These are phyloP conservation scores for Sus cebifrons DNA, from an alignment of 2,797 vertebrate genomes.

Conservation along the genomic window DNA sequence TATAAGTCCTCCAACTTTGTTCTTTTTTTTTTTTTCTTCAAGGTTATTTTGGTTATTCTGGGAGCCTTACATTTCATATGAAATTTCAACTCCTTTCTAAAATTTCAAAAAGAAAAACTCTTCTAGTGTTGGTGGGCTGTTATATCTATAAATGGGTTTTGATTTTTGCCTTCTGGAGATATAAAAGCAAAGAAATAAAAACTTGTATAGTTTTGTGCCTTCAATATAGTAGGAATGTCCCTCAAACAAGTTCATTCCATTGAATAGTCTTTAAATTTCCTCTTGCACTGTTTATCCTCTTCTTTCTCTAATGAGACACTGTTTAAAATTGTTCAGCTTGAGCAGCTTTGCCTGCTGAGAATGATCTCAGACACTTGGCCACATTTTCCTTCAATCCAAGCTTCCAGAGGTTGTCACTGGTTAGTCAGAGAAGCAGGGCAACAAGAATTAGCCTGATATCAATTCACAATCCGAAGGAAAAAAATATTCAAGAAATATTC, in stretches of 20 bases:
- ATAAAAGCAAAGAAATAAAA: slow-evolving; percentile 70
- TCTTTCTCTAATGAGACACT: slow-evolving; percentile 37
- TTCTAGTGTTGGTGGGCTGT: not conserved
- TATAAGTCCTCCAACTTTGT: not conserved
- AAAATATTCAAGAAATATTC: not conserved
- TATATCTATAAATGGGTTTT: slow-evolving; percentile 28
- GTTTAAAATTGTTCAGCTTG: slow-evolving; percentile 44
- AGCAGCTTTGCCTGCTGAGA: slow-evolving; percentile 51
- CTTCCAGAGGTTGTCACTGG: slow-evolving; percentile 23
- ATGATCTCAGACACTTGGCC: not conserved
- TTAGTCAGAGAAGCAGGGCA: slow-evolving; percentile 50
- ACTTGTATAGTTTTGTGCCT: slow-evolving; percentile 23
- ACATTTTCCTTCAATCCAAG: slow-evolving; percentile 44
- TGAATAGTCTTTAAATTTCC: slow-evolving; percentile 57
- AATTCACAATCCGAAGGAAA: not conserved
- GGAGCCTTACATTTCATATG: slow-evolving; percentile 1
- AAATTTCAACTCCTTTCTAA: slow-evolving; percentile 52
- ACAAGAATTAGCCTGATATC: slow-evolving; percentile 55
- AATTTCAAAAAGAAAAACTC: slow-evolving; percentile 53
- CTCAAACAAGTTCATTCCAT: slow-evolving; percentile 56
- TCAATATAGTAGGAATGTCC: slow-evolving; percentile 26
- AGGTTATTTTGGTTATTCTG: slow-evolving; percentile 38
- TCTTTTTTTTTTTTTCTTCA: not conserved
- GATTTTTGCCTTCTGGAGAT: slow-evolving; percentile 47
- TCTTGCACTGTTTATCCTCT: not conserved